phyloP scores from a whole-genome alignment of 2,888 invertebrate genomes.

The Philereme transversata region DNA sequence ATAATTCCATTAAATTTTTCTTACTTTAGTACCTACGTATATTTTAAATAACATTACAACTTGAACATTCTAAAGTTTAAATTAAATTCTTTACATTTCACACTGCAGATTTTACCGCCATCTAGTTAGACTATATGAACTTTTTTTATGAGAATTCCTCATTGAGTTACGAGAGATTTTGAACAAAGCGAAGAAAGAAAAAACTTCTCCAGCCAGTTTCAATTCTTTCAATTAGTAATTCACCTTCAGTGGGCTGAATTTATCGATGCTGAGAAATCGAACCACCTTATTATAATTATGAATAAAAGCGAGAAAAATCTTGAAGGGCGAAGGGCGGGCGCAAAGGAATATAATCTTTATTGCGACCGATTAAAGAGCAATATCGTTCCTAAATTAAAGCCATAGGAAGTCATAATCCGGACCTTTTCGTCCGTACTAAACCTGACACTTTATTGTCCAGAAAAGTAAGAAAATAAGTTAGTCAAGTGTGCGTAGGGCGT shows the following conservation, averaged over 20 bases:
- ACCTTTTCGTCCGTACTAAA: constrained; percentile 20
- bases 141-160: too few relatives aligned
- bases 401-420: not conserved
- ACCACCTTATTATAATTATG: not conserved
- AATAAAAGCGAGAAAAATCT: not conserved
- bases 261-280: not conserved
- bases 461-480: constrained; percentile 2
- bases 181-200: too few relatives aligned
- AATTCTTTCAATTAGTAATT: too few relatives aligned
- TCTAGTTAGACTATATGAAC: too few relatives aligned
- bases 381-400: constrained; percentile 4
- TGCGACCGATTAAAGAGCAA: constrained; percentile 7
- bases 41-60: too few relatives aligned
- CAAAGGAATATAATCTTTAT: constrained; percentile 13
- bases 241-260: not conserved
- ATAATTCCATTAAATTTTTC: too few relatives aligned
- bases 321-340: not conserved
- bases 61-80: too few relatives aligned
- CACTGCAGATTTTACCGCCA: too few relatives aligned
- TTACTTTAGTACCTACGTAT: too few relatives aligned
- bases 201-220: too few relatives aligned
- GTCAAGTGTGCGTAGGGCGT: constrained; percentile 4
- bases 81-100: too few relatives aligned
- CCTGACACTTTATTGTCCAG: constrained; percentile 15
- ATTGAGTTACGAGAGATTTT: too few relatives aligned